These are phyloP conservation scores for Fregetta grallaria DNA, from an alignment of 2,113 vertebrate genomes.

Conservation along the genomic window DNA sequence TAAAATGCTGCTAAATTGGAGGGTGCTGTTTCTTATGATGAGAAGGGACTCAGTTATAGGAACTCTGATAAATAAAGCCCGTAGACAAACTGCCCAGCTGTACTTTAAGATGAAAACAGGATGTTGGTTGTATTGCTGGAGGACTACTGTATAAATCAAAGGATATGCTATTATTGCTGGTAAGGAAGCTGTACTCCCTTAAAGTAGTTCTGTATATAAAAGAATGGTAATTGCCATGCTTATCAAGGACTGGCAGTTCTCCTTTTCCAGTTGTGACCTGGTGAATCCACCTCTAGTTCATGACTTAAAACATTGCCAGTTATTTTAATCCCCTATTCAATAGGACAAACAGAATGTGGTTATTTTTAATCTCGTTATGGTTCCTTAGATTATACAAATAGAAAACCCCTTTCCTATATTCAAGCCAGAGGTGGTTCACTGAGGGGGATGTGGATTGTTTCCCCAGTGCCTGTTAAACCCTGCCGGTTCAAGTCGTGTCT, in stretches of 20 bases:
- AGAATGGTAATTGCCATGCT: conserved; percentile 52
- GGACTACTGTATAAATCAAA: conserved; percentile 57
- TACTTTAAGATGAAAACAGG: conserved; percentile 66
- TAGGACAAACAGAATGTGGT: neutral
- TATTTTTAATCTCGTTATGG: conserved; percentile 45
- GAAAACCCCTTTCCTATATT: neutral
- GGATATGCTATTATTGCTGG: conserved; percentile 64
- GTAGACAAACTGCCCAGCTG: conserved; percentile 39
- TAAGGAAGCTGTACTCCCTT: conserved; percentile 53
- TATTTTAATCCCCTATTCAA: conserved; percentile 51
- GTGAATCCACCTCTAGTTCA: conserved; percentile 4
- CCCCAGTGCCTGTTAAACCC: neutral
- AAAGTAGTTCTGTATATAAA: conserved; percentile 38
- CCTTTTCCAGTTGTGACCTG: conserved; percentile 31
- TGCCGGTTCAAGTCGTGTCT: neutral
- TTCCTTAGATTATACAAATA: neutral
- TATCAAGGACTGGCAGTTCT: conserved; percentile 59
- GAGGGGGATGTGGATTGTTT: neutral
- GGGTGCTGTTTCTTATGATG: neutral
- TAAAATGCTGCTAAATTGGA: neutral
- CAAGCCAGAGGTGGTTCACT: neutral
- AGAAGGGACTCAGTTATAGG: neutral
- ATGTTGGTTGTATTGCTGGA: conserved; percentile 46
- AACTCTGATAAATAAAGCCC: neutral
- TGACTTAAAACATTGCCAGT: neutral